Conservation (phyloP, 2,797 vertebrate genomes). For the Hydrophis major region DNA sequence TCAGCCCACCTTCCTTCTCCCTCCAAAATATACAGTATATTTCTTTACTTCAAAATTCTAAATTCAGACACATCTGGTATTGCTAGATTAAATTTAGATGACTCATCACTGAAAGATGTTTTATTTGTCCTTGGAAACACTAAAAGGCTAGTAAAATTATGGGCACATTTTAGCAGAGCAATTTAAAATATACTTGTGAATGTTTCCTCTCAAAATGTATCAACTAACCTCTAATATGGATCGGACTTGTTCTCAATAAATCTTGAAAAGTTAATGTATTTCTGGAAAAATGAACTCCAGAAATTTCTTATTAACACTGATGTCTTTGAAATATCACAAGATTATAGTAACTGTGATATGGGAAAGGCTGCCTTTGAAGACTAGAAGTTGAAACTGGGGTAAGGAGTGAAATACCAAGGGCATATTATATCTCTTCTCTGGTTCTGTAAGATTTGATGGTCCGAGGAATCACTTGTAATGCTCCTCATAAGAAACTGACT, state of each 20-base stretch:
- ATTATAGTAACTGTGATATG: background rate
- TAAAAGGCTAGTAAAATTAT: background rate
- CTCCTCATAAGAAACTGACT: background rate
- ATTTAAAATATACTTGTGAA: background rate
- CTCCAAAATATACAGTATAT: background rate
- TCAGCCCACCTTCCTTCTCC: background rate
- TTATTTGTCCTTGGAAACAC: background rate
- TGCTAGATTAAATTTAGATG: conserved; percentile 23
- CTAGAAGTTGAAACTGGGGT: background rate
- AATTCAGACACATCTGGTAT: background rate
- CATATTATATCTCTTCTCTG: background rate
- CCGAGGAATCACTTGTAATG: background rate
- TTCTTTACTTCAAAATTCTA: background rate
- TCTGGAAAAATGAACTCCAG: background rate
- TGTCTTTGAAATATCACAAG: background rate
- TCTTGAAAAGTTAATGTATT: background rate
- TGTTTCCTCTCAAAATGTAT: background rate
- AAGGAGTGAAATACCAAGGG: background rate
- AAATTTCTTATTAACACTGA: background rate
- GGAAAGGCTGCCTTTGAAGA: background rate
- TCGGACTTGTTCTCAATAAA: background rate
- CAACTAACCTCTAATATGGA: background rate
- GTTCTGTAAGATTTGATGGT: background rate
- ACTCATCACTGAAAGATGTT: background rate
- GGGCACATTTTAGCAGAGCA: background rate